Evolutionary conservation across 2,113 vertebrate genomes (phyloP).

Genomic region (Lamprotornis superbus): DNA sequence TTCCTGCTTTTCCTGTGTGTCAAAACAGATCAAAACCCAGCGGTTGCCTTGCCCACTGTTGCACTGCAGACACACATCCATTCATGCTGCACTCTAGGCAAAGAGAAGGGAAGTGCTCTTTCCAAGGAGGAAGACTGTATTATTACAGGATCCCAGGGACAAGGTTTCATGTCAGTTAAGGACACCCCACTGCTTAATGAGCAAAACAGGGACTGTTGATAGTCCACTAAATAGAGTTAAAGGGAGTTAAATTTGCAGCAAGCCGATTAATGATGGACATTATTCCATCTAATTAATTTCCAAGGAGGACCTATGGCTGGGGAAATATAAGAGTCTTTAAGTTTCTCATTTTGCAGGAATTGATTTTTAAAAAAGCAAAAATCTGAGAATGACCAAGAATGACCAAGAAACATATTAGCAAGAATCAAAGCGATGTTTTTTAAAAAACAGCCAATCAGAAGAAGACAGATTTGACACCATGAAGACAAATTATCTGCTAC

Average conservation of each 20-base stretch:
- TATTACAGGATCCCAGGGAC: neutral
- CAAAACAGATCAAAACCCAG: neutral
- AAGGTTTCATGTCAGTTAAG: neutral
- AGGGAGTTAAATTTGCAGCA: neutral
- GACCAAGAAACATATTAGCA: neutral
- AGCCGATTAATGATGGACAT: neutral
- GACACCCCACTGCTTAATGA: neutral
- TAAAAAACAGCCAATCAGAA: neutral
- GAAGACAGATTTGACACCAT: neutral
- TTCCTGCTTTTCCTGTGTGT: neutral
- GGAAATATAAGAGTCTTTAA: neutral
- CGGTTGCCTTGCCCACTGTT: neutral
- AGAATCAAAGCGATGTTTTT: neutral
- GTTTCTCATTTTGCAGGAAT: neutral
- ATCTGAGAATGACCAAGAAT: neutral
- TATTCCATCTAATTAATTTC: constrained; percentile 8
- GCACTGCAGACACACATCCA: neutral
- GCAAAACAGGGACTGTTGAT: neutral
- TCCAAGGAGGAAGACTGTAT: neutral
- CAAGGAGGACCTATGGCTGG: neutral
- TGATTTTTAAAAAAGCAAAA: neutral
- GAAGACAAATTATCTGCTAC: neutral
- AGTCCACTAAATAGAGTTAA: neutral
- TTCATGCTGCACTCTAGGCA: neutral
- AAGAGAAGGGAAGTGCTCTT: neutral